Base-by-base conservation (phyloP, 2,113 vertebrate species). In the Dromiciops gliroides region DNA sequence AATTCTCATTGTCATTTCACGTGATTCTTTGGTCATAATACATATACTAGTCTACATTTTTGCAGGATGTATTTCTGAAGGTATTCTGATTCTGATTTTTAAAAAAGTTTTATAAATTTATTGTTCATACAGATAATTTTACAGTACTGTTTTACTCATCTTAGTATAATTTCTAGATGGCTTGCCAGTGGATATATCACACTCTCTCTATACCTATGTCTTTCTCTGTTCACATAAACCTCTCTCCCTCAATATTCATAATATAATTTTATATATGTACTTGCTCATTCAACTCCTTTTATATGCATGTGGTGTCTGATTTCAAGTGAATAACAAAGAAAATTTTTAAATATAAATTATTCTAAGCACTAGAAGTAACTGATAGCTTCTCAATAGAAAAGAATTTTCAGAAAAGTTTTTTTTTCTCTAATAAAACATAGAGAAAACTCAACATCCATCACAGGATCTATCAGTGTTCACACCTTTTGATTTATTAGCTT, bases 51-150 rank as follows among this genome's bases (percentile, higher is more conserved):
- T 90, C 51, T 7, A 19, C 44, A 50, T 89, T 95, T 92, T 53
- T 53, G 8, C 90, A 95, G 60, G 44, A 91, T 90, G 8, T 48
- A 47, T 9, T 94, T 94, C 22, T 60, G 75, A 94, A 89, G 51
- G 83, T 48, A 10, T 9, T 92, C 28, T n/a, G 83, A 52, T 16
- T 44, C 37, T 83, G 19, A n/a, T 75, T 75, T 83, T 50, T 24
- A 93, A 90, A 90, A 90, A 52, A 92, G 75, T 92, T 96, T 96
- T 95, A 83, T 75, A 95, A 96, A 92, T 94, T 60, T 94, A 9
- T 93, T 60, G 91, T 91, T 92, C 25, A 51, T 88, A 4, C 19
- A 24, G n/a, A 44, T 83, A 44, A 44, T 83, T 83, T 83, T 83
- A 37, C 67, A 75, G 37, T 75, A 44, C 37, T 44, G 37, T 83